phyloP scores from a whole-genome alignment of 2,113 vertebrate genomes.

The Clarias magur region DNA sequence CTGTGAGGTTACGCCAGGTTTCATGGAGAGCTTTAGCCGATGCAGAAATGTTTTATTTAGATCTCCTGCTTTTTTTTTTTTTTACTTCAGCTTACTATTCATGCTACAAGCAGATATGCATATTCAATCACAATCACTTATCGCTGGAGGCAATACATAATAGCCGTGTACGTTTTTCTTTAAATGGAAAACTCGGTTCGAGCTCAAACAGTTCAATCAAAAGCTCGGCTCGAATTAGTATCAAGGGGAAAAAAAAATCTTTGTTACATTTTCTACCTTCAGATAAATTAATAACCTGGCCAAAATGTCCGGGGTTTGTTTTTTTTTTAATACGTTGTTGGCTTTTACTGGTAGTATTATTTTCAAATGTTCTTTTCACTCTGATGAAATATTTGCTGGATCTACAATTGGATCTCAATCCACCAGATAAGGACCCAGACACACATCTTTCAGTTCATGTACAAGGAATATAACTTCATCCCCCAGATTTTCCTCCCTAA shows the following conservation, averaged over 20 bases:
- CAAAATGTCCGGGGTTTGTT: not conserved
- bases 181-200: not conserved
- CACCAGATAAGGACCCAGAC: not conserved
- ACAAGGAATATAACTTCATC: not conserved
- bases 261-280: not conserved
- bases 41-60: conserved; percentile 70
- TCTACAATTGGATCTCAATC: not conserved
- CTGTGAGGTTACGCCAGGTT: conserved; percentile 56
- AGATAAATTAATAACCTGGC: not conserved
- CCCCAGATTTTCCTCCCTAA: too few relatives aligned
- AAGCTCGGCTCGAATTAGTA: not conserved
- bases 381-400: not conserved
- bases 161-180: not conserved
- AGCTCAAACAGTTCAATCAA: not conserved
- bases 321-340: not conserved
- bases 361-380: not conserved
- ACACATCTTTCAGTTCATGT: not conserved
- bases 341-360: not conserved
- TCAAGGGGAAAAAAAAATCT: not conserved
- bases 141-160: not conserved
- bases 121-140: conserved; percentile 6
- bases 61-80: conserved; percentile 56
- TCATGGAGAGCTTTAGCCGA: conserved; percentile 72
- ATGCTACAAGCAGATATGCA: conserved; percentile 59
- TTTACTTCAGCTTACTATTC: conserved; percentile 64